Base-by-base conservation (phyloP, 2,797 vertebrate genomes). In the Gila robusta region DNA sequence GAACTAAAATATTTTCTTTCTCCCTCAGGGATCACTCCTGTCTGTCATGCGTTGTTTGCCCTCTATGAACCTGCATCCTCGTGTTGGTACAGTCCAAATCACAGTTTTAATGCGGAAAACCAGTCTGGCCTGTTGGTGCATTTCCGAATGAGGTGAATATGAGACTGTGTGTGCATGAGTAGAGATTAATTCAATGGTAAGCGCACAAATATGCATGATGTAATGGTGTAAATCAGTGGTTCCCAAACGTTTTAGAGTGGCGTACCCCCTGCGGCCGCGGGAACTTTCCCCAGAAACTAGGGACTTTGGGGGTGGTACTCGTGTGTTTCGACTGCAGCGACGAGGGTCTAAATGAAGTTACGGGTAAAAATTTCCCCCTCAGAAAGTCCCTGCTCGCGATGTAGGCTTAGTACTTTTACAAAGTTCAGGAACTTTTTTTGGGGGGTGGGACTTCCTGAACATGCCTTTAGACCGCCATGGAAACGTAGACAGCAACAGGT, bases 101-200 rank as follows among this genome's bases (percentile, higher is more conserved):
- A 98, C 74, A 10, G 93, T 2, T 96, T 99, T 84, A 91, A 78
- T 10, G 83, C 94, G 10, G 87, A 93, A 17, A 92, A 92, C 6
- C 94, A 95, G 47, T 82, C 89, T 21, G 82, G 77, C 77, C 88
- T 96, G 2, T 88, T 88, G 0, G 89, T 99, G 16, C 92, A 96
- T 49, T 98, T 96, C 88, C 95, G 97, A 23, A 97, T 99, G 96
- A 97, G 98, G 98, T 98, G 2, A 94, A 96, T 96, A 11, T 44
- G 16, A 67, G 14, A 49, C 6, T 21, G 19, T 35, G 59, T 54
- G 52, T 54, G 26, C n/a, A 10, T 11, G 1, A n/a, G 26, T 69
- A 23, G 16, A 64, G 9, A 23, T 10, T 35, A 10, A 16, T 37
- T 4, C 21, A 9, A 2, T 32, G 14, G 28, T 59, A 72, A 16